A percentile compares a stretch with the other conserved stretches of the same genome.
Conservation (phyloP, 2,888 invertebrate genomes). For the Cataglyphis rosenhaueri region DNA sequence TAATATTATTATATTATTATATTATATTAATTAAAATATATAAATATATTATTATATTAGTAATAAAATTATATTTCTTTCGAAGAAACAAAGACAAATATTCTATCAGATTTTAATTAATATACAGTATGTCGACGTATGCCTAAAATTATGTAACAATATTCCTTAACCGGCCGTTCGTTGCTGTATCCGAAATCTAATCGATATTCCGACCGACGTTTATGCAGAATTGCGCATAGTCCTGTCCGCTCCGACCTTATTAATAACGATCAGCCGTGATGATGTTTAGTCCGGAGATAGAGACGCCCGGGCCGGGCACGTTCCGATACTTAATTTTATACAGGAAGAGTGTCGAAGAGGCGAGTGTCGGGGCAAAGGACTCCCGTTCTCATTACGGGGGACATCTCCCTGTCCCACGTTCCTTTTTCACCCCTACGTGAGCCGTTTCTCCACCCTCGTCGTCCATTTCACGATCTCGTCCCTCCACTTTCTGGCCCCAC, state of each 20-base stretch:
- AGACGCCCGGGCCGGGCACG: constrained; percentile 59
- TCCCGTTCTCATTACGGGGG: constrained; percentile 46
- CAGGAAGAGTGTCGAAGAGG: constrained; percentile 60
- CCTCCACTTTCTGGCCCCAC: constrained; percentile 17
- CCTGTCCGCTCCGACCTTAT: constrained; percentile 55
- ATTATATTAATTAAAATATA: too few species aligned
- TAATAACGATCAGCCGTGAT: constrained; percentile 66
- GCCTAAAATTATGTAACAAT: constrained; percentile 17
- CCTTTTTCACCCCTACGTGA: constrained; percentile 53
- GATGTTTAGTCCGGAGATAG: constrained; percentile 66
- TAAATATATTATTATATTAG: too few species aligned
- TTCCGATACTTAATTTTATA: constrained; percentile 70
- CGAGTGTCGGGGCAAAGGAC: constrained; percentile 16
- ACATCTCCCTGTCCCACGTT: constrained; percentile 48
- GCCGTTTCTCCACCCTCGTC: constrained; percentile 29
- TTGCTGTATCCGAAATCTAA: constrained; percentile 5
- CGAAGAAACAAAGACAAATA: background rate
- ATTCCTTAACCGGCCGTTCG: constrained; percentile 16
- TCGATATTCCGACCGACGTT: constrained; percentile 43
- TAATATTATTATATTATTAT: too few species aligned
- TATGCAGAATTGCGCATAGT: constrained; percentile 38
- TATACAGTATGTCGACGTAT: background rate
- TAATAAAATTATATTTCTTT: background rate
- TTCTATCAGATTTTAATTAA: background rate
- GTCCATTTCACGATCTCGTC: constrained; percentile 42